Conservation (phyloP, 35 echinoderm and acorn worm species). For the Acanthaster planci region DNA sequence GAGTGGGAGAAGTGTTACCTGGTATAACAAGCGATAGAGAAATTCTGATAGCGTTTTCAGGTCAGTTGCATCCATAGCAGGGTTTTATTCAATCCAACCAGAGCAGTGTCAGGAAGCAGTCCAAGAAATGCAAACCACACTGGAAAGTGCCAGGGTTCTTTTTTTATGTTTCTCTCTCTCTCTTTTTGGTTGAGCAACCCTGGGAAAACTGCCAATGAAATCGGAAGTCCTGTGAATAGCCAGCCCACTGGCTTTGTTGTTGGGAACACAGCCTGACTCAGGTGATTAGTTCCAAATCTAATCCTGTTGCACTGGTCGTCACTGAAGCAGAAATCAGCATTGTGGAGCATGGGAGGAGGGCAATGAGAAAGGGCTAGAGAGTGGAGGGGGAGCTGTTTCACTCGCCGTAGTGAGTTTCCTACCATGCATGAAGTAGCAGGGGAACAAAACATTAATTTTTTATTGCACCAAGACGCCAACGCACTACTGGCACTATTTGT, state of each 20-base stretch:
- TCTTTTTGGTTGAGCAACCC: neutral
- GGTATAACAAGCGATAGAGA: too few species aligned
- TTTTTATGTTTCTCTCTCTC: too few species aligned
- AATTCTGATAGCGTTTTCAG: too few species aligned
- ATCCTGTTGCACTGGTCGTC: slow-evolving; percentile 8
- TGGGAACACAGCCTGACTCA: slow-evolving; percentile 9
- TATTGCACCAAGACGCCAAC: neutral
- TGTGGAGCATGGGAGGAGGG: too few species aligned
- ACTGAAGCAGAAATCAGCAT: slow-evolving; percentile 10
- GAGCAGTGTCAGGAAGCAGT: too few species aligned
- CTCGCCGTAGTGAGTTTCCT: neutral
- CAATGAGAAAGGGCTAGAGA: neutral
- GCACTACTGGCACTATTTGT: neutral
- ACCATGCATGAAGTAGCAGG: slow-evolving; percentile 10
- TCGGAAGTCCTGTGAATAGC: neutral
- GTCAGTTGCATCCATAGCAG: too few species aligned
- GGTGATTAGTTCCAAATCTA: slow-evolving; percentile 33
- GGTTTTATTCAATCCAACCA: too few species aligned
- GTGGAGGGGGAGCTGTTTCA: slow-evolving; percentile 12
- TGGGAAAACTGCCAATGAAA: slow-evolving; percentile 17
- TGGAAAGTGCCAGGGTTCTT: too few species aligned
- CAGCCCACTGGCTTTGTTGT: slow-evolving; percentile 12
- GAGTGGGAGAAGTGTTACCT: too few species aligned
- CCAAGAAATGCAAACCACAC: too few species aligned
- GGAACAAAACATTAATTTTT: neutral